Evolutionary conservation across 2,797 vertebrate genomes (phyloP).

Genomic region (Australoheros facetus): DNA sequence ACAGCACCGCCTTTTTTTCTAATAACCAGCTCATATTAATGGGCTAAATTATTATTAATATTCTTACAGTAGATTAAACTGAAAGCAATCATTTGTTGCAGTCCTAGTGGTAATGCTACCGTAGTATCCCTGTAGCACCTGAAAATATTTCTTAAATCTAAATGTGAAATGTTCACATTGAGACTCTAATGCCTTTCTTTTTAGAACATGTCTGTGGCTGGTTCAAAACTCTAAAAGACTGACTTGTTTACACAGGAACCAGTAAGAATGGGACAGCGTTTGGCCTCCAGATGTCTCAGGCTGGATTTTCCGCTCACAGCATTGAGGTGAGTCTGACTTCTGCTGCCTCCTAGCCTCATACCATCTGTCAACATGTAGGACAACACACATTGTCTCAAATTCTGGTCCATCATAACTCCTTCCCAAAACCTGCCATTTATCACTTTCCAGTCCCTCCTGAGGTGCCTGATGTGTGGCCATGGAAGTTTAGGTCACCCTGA

Average conservation of each 20-base stretch:
- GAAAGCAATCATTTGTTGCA: background rate
- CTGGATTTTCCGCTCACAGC: slow-evolving; percentile 95
- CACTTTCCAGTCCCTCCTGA: slow-evolving; percentile 37
- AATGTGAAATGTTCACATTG: background rate
- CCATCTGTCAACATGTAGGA: slow-evolving; percentile 45
- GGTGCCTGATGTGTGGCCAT: slow-evolving; percentile 52
- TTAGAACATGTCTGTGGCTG: background rate
- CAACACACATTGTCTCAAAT: slow-evolving; percentile 61
- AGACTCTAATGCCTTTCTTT: background rate
- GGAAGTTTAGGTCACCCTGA: slow-evolving; percentile 63
- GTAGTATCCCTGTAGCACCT: background rate
- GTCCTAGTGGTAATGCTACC: background rate
- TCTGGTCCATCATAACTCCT: slow-evolving; percentile 37
- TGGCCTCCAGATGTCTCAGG: slow-evolving; percentile 98
- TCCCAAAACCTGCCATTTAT: slow-evolving; percentile 53
- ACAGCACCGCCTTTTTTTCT: background rate
- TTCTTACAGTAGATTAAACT: background rate
- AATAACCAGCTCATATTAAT: background rate
- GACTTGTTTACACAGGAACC: slow-evolving; percentile 86
- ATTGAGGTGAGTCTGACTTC: slow-evolving; percentile 87
- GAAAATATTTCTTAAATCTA: background rate
- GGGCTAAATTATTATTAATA: background rate
- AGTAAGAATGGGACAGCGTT: slow-evolving; percentile 98
- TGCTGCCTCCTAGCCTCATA: slow-evolving; percentile 32
- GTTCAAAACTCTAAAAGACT: slow-evolving; percentile 35